phyloP scores from a whole-genome alignment of 1,140 invertebrate genomes.

The Meloidogyne chitwoodi region DNA sequence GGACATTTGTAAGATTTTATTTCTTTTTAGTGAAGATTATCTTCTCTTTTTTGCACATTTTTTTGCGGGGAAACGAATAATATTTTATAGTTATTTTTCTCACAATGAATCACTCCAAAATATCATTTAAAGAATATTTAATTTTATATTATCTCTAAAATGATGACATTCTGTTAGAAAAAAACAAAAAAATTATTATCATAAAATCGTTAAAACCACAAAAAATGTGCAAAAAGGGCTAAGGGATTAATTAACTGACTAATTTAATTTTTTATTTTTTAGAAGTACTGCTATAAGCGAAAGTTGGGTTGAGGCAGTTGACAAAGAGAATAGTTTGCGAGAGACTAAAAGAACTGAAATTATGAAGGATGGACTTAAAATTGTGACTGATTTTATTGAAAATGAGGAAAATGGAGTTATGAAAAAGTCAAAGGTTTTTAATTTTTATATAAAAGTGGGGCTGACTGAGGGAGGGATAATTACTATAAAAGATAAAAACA shows the following conservation, averaged over 20 bases:
- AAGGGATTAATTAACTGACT: neutral
- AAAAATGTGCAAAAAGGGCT: no score
- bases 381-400: slow-evolving; percentile 30
- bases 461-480: no score
- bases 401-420: slow-evolving; percentile 17
- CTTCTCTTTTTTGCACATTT: neutral
- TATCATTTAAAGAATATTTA: no score
- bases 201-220: no score
- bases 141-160: no score
- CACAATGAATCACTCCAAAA: no score
- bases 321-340: slow-evolving; percentile 24
- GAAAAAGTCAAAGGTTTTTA: neutral
- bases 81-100: no score
- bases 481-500: no score
- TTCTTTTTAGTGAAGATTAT: no score
- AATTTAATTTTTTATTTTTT: neutral
- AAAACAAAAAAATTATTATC: no score
- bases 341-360: slow-evolving; percentile 28
- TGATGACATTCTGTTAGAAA: no score
- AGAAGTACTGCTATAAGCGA: slow-evolving; percentile 16
- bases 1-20: no score
- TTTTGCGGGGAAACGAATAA: neutral
- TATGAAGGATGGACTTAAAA: slow-evolving; percentile 30
- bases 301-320: slow-evolving; percentile 32
- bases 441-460: neutral